Base-by-base conservation (phyloP, 2,888 invertebrate genomes). In the Proisotoma minuta region DNA sequence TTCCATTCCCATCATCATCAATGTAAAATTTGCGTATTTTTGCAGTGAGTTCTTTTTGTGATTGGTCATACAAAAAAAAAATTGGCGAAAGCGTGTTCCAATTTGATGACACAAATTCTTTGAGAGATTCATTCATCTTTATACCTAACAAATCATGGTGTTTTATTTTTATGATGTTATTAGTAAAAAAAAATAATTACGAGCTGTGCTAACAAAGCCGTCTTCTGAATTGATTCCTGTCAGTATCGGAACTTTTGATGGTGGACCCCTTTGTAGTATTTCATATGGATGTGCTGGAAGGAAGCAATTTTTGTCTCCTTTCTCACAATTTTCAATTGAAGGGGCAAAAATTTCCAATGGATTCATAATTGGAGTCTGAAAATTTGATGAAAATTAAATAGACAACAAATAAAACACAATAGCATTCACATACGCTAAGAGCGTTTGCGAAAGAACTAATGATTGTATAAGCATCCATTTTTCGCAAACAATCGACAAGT, bases 281-380 rank as follows among this genome's bases (percentile, higher is more conserved):
- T 64, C 65, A 29, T 70, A 70, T 0, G 72, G 72, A 62, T 72
- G 72, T 10, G 68, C 66, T 1, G 64, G 22, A 3, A 72, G 56
- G 29, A 70, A 72, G 4, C 50, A 39, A 0, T 56, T 39, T 1
- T 20, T 43, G 12, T 58, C 56, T 24, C n/a, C 10, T 18, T 40
- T 24, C 34, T 24, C 29, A 10, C 23, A 27, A 27, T 24, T 40
- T 63, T 70, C 70, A 8, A 72, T 52, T 10, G 66, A 65, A 20
- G 72, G 70, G 1, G 66, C 70, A 57, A 68, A 72, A 20, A 72
- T 70, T 34, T 69, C 60, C 22, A 70, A 26, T 1, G 69, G 68
- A 20, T 69, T 61, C 57, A 72, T 64, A 1, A 70, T 53, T 0
- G 70, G 67, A 18, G 66, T 59, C 72, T 72, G 54, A 15, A n/a